These are phyloP conservation scores for Rana temporaria DNA, from an alignment of 2,113 vertebrate species.

Conservation along the genomic window DNA sequence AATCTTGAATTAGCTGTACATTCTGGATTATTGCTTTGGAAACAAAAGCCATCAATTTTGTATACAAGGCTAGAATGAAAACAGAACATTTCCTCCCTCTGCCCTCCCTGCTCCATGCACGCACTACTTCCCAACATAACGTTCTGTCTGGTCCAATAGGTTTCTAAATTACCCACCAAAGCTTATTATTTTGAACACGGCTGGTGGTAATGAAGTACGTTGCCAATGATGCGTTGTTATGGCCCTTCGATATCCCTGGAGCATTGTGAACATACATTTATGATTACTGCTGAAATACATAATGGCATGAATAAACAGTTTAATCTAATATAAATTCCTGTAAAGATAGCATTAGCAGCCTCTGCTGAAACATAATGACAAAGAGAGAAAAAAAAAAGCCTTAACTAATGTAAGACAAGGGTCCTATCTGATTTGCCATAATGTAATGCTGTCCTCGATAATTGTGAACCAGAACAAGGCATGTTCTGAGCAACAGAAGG, in stretches of 20 bases:
- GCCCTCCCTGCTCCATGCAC: constrained; percentile 39
- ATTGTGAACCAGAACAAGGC: constrained; percentile 47
- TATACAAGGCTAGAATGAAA: constrained; percentile 4
- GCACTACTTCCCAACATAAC: constrained; percentile 12
- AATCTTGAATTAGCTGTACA: constrained; percentile 49
- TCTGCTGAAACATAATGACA: constrained; percentile 5
- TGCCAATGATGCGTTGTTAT: constrained; percentile 38
- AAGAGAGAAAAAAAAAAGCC: constrained; percentile 48
- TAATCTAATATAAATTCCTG: constrained; percentile 51
- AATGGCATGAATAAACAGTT: constrained; percentile 54
- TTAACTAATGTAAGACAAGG: constrained; percentile 24
- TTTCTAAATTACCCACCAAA: constrained; percentile 67
- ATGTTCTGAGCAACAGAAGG: constrained; percentile 15
- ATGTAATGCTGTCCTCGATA: constrained; percentile 55
- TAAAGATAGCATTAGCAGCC: not conserved
- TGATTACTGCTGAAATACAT: constrained; percentile 54
- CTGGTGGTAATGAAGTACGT: constrained; percentile 58
- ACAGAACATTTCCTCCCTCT: constrained; percentile 23
- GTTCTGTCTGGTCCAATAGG: constrained; percentile 62
- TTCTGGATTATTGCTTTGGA: constrained; percentile 45
- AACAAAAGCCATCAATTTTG: constrained; percentile 47
- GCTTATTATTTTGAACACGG: constrained; percentile 65
- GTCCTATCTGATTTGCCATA: constrained; percentile 50
- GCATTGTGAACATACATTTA: constrained; percentile 39
- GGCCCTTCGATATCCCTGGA: not conserved